Percentiles rank a stretch among this genome's conserved stretches.
Conservation (phyloP, 1,140 invertebrate genomes). For the Maniola jurtina region DNA sequence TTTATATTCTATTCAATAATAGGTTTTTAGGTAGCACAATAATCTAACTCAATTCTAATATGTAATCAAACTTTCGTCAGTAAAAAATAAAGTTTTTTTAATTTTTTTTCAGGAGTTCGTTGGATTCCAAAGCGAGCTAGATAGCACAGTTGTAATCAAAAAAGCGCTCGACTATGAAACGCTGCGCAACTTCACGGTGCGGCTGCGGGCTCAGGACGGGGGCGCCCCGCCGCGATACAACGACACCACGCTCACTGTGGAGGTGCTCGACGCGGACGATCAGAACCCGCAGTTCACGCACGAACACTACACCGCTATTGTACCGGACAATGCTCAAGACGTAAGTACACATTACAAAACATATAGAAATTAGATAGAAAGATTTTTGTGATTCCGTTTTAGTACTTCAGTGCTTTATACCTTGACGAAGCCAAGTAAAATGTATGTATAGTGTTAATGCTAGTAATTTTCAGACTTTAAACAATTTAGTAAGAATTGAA, state of each 20-base stretch:
- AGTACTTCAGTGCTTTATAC: background rate
- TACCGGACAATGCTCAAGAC: slow-evolving; percentile 82
- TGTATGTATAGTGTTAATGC: no score
- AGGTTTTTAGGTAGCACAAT: no score
- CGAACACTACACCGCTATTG: slow-evolving; percentile 86
- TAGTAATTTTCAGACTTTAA: no score
- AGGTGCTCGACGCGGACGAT: slow-evolving; percentile 94
- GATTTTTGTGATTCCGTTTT: no score
- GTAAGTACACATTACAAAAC: slow-evolving; percentile 66
- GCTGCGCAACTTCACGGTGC: slow-evolving; percentile 88
- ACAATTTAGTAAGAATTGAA: no score
- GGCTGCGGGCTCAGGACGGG: slow-evolving; percentile 91
- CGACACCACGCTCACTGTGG: slow-evolving; percentile 86
- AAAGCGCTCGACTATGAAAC: slow-evolving; percentile 92
- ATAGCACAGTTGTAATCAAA: slow-evolving; percentile 89
- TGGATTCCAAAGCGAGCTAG: slow-evolving; percentile 90
- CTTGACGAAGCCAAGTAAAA: background rate
- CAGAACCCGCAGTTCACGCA: slow-evolving; percentile 92
- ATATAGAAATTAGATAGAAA: no score
- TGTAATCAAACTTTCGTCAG: no score
- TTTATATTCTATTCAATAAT: background rate
- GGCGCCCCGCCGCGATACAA: slow-evolving; percentile 87
- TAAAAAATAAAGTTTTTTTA: no score
- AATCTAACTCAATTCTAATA: no score
- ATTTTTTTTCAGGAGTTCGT: slow-evolving; percentile 83